Base-by-base conservation (phyloP, 2,888 invertebrate species). In the Villa cingulata region DNA sequence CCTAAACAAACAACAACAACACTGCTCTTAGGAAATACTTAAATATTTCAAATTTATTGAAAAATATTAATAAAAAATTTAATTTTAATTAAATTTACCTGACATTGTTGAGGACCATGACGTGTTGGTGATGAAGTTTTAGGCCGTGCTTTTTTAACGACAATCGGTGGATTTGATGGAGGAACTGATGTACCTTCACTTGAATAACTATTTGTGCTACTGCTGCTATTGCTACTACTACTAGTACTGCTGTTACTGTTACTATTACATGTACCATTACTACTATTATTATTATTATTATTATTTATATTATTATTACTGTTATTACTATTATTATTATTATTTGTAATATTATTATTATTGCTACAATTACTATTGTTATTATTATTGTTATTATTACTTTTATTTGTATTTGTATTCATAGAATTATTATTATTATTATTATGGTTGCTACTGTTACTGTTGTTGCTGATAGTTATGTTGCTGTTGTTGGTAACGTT, bases 61-160 rank as follows among this genome's bases (percentile, higher is more conserved):
- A n/a, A n/a, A n/a, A n/a, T n/a, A n/a, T n/a, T n/a, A n/a, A n/a
- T n/a, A n/a, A n/a, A n/a, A n/a, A n/a, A n/a, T n/a, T n/a, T n/a
- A n/a, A n/a, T n/a, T n/a, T n/a, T n/a, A n/a, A n/a, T n/a, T n/a
- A n/a, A n/a, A n/a, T 50, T 73, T 70, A 92, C 90, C 77, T 88
- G 89, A 71, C 91, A 91, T 67, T 88, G 87, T 63, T 90, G 90
- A 43, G 89, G 89, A 51, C 90, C 90, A 70, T 90, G 89, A 52
- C 90, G 73, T 68, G 87, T 90, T 38, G 90, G 90, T 38, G 90
- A 90, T 46, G 87, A 82, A 54, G 88, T 82, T 68, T 91, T 91
- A 27, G 86, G 84, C 54, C 89, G 79, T 55, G 79, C 76, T 64
- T 82, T 78, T 65, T 83, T 81, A 53, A 75, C 75, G 40, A 75